These are phyloP conservation scores for Antennarius maculatus DNA, from an alignment of 2,797 vertebrate genomes.

Conservation along the genomic window DNA sequence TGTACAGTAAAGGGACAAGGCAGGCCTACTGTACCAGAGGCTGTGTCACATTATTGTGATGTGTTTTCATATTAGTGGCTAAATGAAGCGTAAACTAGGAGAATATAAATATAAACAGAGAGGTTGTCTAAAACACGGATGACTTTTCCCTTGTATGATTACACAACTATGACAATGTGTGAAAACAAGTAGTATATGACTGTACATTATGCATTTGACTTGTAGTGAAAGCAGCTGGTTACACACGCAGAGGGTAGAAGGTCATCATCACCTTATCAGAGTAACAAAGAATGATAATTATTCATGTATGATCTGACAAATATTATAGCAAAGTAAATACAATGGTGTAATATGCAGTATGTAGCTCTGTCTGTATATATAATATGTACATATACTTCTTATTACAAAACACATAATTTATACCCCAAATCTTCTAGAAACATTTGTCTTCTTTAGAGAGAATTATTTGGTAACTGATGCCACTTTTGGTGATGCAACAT, in stretches of 20 bases:
- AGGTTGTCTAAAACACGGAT: conserved; percentile 16
- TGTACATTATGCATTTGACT: neutral
- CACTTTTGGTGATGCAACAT: conserved; percentile 61
- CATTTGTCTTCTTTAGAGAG: conserved; percentile 47
- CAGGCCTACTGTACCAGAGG: conserved; percentile 4
- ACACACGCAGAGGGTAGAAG: conserved; percentile 9
- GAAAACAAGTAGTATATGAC: conserved; percentile 1
- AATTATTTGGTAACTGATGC: conserved; percentile 56
- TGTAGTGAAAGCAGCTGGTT: conserved; percentile 10
- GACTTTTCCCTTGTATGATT: conserved; percentile 12
- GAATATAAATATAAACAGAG: conserved; percentile 9
- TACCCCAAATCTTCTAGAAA: conserved; percentile 41
- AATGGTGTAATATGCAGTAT: conserved; percentile 38
- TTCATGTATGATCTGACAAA: conserved; percentile 28
- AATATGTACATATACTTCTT: conserved; percentile 49
- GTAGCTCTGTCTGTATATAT: conserved; percentile 48
- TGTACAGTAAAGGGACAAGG: conserved; percentile 34
- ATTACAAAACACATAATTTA: conserved; percentile 45
- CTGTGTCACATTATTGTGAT: conserved; percentile 27
- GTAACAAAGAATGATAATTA: conserved; percentile 3
- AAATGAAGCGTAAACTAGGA: neutral
- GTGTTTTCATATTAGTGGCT: conserved; percentile 21
- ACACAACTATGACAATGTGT: conserved; percentile 15
- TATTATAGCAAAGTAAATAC: conserved; percentile 18
- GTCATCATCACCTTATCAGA: neutral